Percentiles rank a stretch among this genome's conserved stretches.
Conservation (phyloP, 2,113 vertebrate species). For the Eupsittula cactorum region DNA sequence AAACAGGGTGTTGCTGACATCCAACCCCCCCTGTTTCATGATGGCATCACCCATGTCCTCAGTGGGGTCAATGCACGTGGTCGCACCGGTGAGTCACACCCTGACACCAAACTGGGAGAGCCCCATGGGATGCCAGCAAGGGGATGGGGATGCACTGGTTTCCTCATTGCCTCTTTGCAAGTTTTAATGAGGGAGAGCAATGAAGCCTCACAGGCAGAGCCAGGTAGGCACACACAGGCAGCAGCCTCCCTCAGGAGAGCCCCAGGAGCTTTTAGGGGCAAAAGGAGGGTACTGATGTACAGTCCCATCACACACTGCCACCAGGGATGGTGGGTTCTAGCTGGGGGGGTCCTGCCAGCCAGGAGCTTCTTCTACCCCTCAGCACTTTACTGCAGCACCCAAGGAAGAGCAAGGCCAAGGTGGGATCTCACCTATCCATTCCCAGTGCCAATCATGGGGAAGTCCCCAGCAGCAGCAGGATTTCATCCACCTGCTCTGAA, state of each 20-base stretch:
- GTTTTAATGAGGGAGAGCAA: background rate
- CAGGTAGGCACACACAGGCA: rapidly evolving
- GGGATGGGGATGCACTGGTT: rapidly evolving
- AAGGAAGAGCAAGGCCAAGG: background rate
- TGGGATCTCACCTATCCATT: background rate
- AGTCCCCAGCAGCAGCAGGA: background rate
- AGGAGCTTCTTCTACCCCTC: background rate
- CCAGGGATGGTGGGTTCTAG: background rate
- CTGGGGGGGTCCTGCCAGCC: background rate
- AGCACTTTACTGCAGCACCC: rapidly evolving
- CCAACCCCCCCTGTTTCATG: background rate
- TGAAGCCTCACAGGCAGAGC: background rate
- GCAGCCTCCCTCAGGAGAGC: rapidly evolving
- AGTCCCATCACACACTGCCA: background rate
- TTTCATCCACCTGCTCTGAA: background rate
- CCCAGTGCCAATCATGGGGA: background rate
- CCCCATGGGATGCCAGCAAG: rapidly evolving
- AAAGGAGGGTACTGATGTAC: background rate
- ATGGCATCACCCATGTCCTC: rapidly evolving
- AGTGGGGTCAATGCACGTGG: rapidly evolving
- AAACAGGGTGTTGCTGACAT: background rate
- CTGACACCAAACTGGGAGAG: background rate
- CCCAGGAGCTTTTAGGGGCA: background rate
- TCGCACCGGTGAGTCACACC: background rate
- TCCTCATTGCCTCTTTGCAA: rapidly evolving